These are phyloP conservation scores for Enteromius radiatus DNA, from an alignment of 2,797 vertebrate genomes.

Conservation along the genomic window DNA sequence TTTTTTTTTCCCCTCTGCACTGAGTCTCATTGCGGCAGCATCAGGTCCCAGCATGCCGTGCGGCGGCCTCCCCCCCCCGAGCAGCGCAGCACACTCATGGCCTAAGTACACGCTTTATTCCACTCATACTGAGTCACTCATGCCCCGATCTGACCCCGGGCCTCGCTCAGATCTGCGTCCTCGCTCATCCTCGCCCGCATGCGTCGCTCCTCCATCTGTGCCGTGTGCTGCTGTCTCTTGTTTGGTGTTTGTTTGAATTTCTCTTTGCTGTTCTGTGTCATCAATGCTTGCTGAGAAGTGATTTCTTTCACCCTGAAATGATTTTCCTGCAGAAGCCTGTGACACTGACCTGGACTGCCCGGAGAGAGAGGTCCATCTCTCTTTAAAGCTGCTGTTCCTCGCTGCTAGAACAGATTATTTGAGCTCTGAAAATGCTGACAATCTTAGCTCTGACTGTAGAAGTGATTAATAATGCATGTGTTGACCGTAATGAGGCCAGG, in stretches of 20 bases:
- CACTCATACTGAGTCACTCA: constrained; percentile 20
- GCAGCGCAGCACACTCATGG: constrained; percentile 49
- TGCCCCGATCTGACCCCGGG: neutral
- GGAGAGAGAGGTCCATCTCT: neutral
- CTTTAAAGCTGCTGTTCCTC: constrained; percentile 7
- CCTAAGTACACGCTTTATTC: constrained; percentile 61
- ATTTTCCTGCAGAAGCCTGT: constrained; percentile 51
- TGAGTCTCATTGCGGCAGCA: constrained; percentile 52
- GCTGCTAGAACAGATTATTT: neutral
- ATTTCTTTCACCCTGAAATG: constrained; percentile 43
- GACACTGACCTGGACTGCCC: constrained; percentile 24
- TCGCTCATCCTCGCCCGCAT: constrained; percentile 8
- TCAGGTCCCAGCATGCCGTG: constrained; percentile 52
- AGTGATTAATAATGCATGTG: neutral
- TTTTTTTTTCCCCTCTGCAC: constrained; percentile 45
- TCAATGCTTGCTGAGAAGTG: constrained; percentile 55
- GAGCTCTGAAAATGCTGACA: neutral
- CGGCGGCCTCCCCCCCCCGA: constrained; percentile 54
- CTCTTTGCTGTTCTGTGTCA: constrained; percentile 58
- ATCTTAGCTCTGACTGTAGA: neutral
- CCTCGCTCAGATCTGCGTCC: constrained; percentile 3
- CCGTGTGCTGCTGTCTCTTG: constrained; percentile 52
- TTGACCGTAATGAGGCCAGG: neutral
- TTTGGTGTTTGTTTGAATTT: constrained; percentile 53
- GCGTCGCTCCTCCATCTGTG: constrained; percentile 74